Conservation (phyloP, 2,113 vertebrate genomes). For the Xiphophorus hellerii region DNA sequence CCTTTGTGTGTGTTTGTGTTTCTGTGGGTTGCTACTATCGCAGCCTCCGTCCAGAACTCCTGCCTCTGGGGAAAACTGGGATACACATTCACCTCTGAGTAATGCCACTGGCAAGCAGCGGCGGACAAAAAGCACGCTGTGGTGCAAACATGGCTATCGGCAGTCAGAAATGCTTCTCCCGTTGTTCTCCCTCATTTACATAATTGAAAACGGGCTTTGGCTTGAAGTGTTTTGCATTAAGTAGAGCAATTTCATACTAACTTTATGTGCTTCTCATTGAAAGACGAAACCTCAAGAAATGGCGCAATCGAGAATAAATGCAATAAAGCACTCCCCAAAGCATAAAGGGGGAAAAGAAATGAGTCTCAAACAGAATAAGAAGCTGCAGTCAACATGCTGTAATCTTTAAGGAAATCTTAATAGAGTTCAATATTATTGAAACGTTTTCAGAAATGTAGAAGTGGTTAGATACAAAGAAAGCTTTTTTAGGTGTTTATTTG, state of each 20-base stretch:
- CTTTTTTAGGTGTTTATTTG: too few species aligned
- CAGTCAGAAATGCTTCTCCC: conserved; percentile 6
- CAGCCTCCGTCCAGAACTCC: conserved; percentile 37
- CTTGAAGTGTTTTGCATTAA: background rate
- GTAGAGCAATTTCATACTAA: background rate
- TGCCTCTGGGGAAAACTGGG: conserved; percentile 22
- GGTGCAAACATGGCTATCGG: conserved; percentile 10
- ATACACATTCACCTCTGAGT: conserved; percentile 37
- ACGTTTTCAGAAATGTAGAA: too few species aligned
- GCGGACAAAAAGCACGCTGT: conserved; percentile 2
- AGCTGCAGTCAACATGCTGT: background rate
- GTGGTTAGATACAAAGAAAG: too few species aligned
- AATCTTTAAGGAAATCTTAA: background rate
- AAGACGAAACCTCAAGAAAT: background rate
- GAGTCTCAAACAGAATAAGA: background rate
- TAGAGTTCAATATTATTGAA: too few species aligned
- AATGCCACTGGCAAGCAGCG: conserved; percentile 19
- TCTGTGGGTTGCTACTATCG: conserved; percentile 26
- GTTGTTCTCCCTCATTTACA: conserved; percentile 1
- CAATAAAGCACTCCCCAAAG: background rate
- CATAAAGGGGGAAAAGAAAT: background rate
- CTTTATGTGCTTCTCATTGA: background rate
- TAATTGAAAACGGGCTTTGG: background rate
- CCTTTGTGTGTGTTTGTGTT: conserved; percentile 26
- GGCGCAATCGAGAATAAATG: background rate